Percentiles rank a stretch among this genome's conserved stretches.
These are phyloP conservation scores for Macroglossus sobrinus DNA, from an alignment of 2,113 vertebrate genomes.

Conservation along the genomic window DNA sequence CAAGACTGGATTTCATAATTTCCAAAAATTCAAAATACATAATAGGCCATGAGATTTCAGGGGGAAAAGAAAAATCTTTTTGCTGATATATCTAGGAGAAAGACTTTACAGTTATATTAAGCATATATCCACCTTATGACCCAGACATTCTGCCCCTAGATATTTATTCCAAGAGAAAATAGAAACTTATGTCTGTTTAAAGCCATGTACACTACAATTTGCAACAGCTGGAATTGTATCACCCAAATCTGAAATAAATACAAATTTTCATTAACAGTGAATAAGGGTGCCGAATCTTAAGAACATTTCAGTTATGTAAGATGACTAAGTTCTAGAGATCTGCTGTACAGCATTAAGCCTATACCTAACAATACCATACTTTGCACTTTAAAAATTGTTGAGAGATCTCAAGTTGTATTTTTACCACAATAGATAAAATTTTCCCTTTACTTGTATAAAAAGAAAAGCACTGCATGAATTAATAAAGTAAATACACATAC, in stretches of 20 bases:
- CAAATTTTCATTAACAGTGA: not conserved
- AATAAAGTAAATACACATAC: not conserved
- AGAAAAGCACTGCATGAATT: not conserved
- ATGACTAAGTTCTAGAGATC: not conserved
- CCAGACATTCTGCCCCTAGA: fast-evolving
- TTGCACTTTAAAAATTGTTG: not conserved
- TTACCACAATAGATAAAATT: not conserved
- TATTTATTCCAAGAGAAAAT: not conserved
- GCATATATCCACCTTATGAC: not conserved
- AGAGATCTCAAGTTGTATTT: not conserved
- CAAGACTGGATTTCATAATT: not conserved
- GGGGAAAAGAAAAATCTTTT: fast-evolving
- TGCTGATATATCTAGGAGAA: not conserved
- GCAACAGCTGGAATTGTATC: not conserved
- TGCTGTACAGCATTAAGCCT: not conserved
- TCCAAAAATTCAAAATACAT: not conserved
- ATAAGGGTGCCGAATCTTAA: not conserved
- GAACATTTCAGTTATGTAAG: not conserved
- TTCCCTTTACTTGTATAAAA: not conserved
- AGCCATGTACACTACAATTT: not conserved
- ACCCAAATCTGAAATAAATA: not conserved
- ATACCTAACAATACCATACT: not conserved
- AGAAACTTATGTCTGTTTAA: not conserved
- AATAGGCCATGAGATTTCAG: not conserved
- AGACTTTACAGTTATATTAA: not conserved